Base-by-base conservation (phyloP, 2,888 invertebrate genomes). In the Lepidonotus clava region DNA sequence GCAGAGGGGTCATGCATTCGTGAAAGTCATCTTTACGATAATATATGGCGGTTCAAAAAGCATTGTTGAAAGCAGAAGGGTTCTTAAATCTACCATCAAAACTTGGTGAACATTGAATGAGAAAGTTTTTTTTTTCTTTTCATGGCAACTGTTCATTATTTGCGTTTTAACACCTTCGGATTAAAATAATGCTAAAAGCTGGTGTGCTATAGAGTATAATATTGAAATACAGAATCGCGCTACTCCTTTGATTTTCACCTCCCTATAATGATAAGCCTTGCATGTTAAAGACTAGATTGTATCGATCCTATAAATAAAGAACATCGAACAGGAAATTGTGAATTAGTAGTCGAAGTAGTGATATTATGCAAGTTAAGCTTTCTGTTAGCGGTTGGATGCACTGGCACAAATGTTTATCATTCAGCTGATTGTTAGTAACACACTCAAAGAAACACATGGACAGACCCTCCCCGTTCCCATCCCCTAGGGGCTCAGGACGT, bases 221-320 rank as follows among this genome's bases (percentile, higher is more conserved):
- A n/a, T n/a, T n/a, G n/a, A n/a, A n/a, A n/a, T n/a, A n/a, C n/a
- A n/a, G n/a, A n/a, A n/a, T n/a, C n/a, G n/a, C n/a, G n/a, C n/a
- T n/a, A n/a, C n/a, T n/a, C n/a, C n/a, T n/a, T n/a, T n/a, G n/a
- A n/a, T n/a, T n/a, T n/a, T n/a, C n/a, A n/a, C n/a, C n/a, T n/a
- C n/a, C n/a, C n/a, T 8, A 46, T 46, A 46, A 8, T 11, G 8
- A 46, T 46, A 46, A 18, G 46, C 8, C 18, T 18, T 46, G 8
- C 18, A 46, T 46, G 8, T 11, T 8, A 46, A 11, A 46, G 8
- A 11, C 46, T 46, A 46, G 46, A 46, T 46, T 11, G 8, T 36
- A 38, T 38, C 38, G 36, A 36, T 6, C 71, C 71, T 36, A 71
- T 71, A 71, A 71, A 71, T 66, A 21, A 71, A 71, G n/a, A n/a